Evolutionary conservation across 2,113 vertebrate genomes (phyloP), one percentile per base, ranked within the genome.

Genomic region (Ahaetulla prasina): DNA sequence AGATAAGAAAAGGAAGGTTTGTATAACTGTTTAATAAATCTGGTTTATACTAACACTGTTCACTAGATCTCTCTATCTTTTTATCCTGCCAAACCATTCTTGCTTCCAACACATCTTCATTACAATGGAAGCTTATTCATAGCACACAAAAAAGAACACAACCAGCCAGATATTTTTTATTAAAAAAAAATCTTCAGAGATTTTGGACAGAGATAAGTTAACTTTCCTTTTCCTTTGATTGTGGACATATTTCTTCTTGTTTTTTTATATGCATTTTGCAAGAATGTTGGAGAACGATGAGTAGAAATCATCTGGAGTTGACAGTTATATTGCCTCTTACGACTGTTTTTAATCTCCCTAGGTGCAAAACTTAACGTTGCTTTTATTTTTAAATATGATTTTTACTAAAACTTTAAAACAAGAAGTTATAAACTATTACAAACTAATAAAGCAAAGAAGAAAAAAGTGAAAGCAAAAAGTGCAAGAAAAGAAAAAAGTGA

Each of bases 161-260:
- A 30, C 8, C 4, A 93, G 23, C 11, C 43, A 47, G 18, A 47
- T 39, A n/a, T 22, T 55, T 7, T 80, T 68, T 47, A 18, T 6
- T 74, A 23, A 55, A 45, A 55, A 88, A 53, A 10, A 8, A 80
- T 8, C 16, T 3, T 43, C 27, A 3, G 11, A n/a, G 87, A 0
- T 18, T 85, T 16, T 80, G 52, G 87, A 85, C 0, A 91, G 92
- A 93, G 90, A 35, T 47, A 49, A 87, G 6, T 0, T 60, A 94
- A 4, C 49, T 49, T 49, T 93, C 27, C 16, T 5, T n/a, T 0
- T 0, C 30, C 49, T 52, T 53, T 12, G 60, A 49, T 92, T 94
- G 74, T 25, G 86, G 9, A 54, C 14, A 53, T 90, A 23, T 54
- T 5, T 25, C 10, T 50, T n/a, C 49, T 9, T 23, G 5, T 16